A percentile compares a stretch with the other conserved stretches of the same genome.
phyloP scores from a whole-genome alignment of 2,888 invertebrate genomes.

The Acronicta alni region DNA sequence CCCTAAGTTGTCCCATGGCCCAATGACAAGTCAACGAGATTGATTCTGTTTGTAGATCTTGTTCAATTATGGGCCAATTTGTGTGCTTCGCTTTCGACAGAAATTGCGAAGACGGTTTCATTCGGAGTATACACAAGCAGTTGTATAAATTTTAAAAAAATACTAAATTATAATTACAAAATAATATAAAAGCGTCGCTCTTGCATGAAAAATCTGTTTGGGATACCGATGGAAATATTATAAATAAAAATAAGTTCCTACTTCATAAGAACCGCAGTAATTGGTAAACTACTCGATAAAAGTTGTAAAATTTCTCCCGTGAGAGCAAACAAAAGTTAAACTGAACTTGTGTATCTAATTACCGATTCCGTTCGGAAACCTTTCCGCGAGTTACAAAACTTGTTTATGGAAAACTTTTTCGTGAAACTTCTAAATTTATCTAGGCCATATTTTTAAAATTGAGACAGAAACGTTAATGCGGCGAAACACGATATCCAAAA shows the following conservation, averaged over 20 bases:
- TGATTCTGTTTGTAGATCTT: conserved; percentile 43
- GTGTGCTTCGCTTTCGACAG: conserved; percentile 1
- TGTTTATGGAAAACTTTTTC: conserved; percentile 70
- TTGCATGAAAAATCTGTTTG: not conserved
- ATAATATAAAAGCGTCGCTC: too few relatives aligned
- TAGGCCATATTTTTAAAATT: conserved; percentile 76
- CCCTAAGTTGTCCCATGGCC: conserved; percentile 27
- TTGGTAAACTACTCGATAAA: conserved; percentile 61
- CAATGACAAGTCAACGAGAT: conserved; percentile 37
- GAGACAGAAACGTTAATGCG: conserved; percentile 53
- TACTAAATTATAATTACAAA: too few relatives aligned
- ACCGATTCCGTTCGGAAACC: conserved; percentile 74
- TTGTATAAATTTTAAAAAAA: not conserved
- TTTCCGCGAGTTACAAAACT: conserved; percentile 67
- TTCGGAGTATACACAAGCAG: conserved; percentile 6
- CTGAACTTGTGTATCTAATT: conserved; percentile 76
- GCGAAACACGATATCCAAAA: conserved; percentile 77
- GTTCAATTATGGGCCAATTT: conserved; percentile 47
- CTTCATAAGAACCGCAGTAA: conserved; percentile 34
- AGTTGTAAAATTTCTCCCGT: conserved; percentile 59
- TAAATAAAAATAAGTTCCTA: conserved; percentile 3
- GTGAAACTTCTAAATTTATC: conserved; percentile 73
- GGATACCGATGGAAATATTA: conserved; percentile 19
- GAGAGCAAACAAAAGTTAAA: conserved; percentile 69
- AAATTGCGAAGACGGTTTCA: conserved; percentile 1